Base-by-base conservation (phyloP, 2,797 vertebrate species). In the Pantherophis alleghaniensis region DNA sequence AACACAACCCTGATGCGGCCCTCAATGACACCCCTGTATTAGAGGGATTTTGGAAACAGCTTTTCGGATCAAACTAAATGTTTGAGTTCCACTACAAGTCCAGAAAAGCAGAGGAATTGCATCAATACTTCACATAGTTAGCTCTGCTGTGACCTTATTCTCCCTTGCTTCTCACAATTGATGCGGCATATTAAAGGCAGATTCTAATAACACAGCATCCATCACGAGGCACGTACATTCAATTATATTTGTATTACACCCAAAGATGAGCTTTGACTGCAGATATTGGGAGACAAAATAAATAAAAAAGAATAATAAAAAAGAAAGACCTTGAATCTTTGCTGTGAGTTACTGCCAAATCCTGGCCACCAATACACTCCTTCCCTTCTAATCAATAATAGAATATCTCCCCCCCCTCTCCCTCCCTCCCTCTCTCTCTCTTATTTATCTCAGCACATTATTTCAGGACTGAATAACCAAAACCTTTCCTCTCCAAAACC, bases 31-130 rank as follows among this genome's bases (percentile, higher is more conserved):
- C 24, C 24, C 7, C 60, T 26, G 22, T 11, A 26, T 22, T 24
- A 60, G 1, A 95, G 90, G 55, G 69, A 97, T 93, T 97, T 96
- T 97, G 42, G 89, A 97, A 97, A 95, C 66, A 95, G 47, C 2
- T 95, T 91, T 95, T n/a, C 47, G 0, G 37, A 95, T 95, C 93
- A 96, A 96, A 96, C 53, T 93, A 95, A 95, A 89, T 90, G 5
- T 47, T 47, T 47, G 42, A 96, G 87, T 95, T 96, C 13, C 74
- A 94, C 69, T 87, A 93, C 91, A 97, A 96, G 96, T 88, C 95
- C 94, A 95, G 47, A 96, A 61, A 26, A 93, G 12, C 47, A 20
- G 22, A 94, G 94, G 95, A 95, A 95, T 51, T 95, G 94, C 79
- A 96, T 91, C 55, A 28, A 2, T 18, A 95, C 47, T 96, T 74